Conservation (phyloP, 2,888 invertebrate genomes). For the Eremobia ochroleuca region DNA sequence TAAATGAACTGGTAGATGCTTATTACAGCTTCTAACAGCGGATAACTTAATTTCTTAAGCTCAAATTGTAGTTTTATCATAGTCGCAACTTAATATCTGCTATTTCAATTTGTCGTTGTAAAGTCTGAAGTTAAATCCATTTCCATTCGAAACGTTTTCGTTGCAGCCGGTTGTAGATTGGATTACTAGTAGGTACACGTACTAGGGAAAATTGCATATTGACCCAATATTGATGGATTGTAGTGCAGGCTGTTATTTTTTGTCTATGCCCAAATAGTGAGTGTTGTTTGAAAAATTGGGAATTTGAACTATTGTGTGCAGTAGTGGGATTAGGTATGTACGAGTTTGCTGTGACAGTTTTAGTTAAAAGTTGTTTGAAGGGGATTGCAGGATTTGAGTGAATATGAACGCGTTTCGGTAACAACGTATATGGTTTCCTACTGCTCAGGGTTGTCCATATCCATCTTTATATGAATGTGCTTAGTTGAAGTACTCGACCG, state of each 20-base stretch:
- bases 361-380: neutral
- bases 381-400: neutral
- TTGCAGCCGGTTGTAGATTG: conserved; percentile 25
- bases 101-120: conserved; percentile 6
- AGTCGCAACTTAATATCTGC: neutral
- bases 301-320: neutral
- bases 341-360: neutral
- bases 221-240: conserved; percentile 49
- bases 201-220: conserved; percentile 39
- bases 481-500: too few species aligned
- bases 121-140: conserved; percentile 12
- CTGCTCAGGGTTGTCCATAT: neutral
- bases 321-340: neutral
- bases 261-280: neutral
- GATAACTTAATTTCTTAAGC: neutral
- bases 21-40: neutral
- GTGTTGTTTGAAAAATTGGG: conserved; percentile 1
- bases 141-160: conserved; percentile 25
- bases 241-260: neutral
- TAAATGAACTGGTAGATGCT: neutral
- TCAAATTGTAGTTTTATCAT: neutral
- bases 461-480: too few species aligned
- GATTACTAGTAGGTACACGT: too few species aligned
- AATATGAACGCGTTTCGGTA: neutral
- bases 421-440: neutral